Evolutionary conservation across 2,797 vertebrate genomes (phyloP), one percentile per base, ranked within the genome.

Genomic region (Protonibea diacanthus): DNA sequence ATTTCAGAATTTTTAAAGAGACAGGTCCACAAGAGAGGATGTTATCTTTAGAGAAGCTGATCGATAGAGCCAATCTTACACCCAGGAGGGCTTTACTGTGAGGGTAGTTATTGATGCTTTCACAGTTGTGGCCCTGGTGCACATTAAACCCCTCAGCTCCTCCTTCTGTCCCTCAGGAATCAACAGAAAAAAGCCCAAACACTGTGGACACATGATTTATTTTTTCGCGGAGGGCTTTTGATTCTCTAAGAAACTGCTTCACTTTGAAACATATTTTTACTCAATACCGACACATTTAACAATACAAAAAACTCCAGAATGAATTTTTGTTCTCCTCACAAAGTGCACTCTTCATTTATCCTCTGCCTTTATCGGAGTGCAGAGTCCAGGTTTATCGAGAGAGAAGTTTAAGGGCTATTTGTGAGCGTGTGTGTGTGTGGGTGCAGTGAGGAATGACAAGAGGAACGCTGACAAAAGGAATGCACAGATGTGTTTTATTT

Each of bases 51-150:
- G 56, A 88, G 80, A 74, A 72, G 80, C 69, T 47, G 74, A 90
- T 92, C 90, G 76, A 90, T 90, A 90, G 40, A 86, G 80, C 65
- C 83, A 83, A 88, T 90, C 89, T 86, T 77, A 77, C 86, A 74
- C 65, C 75, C 81, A 73, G 66, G 61, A 71, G 83, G 83, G 74
- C 65, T 85, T 63, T 72, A 85, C 79, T 84, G 78, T 70, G 47
- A 23, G n/a, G 61, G 66, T 77, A 78, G 66, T 82, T 88, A 91
- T 88, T 81, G 90, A 91, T 62, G 85, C 67, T 62, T 61, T 86
- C 82, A 78, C 73, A 84, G 89, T 15, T 57, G 69, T 45, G 58
- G 73, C 74, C 76, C 38, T 25, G 60, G 44, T 53, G 71, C 80
- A 69, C 76, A 73, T 80, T 78, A 82, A 85, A 81, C 49, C 73